Evolutionary conservation across 2,888 invertebrate species (phyloP).

Genomic region (Julus scandinavius): DNA sequence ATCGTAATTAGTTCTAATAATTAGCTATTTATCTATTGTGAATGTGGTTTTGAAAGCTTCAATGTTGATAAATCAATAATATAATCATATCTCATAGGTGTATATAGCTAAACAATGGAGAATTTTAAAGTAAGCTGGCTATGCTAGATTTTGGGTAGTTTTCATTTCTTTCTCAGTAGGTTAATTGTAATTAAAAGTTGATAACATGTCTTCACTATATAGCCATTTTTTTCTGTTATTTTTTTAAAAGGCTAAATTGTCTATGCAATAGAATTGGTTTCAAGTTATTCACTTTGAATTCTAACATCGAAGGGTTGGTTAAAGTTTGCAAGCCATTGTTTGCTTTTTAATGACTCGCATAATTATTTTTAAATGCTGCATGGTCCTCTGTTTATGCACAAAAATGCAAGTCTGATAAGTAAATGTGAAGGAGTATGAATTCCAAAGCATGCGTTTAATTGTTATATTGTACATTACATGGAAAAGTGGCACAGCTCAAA

Average conservation of each 20-base stretch:
- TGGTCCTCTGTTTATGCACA: background rate
- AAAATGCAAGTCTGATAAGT: background rate
- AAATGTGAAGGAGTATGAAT: background rate
- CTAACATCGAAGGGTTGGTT: background rate
- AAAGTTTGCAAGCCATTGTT: background rate
- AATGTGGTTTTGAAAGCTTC: background rate
- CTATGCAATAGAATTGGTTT: slow-evolving; percentile 2
- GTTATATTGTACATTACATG: too few species aligned
- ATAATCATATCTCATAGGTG: background rate
- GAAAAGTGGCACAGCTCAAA: background rate
- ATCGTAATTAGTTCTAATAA: background rate
- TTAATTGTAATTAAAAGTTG: background rate
- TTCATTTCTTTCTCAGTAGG: background rate
- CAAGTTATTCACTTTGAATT: background rate
- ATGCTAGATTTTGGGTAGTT: background rate
- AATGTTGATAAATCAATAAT: background rate
- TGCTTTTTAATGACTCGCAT: background rate
- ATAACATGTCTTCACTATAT: background rate
- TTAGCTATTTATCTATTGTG: background rate
- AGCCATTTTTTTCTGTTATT: background rate
- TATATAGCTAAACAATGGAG: background rate
- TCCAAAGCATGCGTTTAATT: too few species aligned
- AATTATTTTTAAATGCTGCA: background rate
- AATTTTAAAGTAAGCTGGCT: background rate
- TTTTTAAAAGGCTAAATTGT: background rate